Base-by-base conservation (phyloP, 2,888 invertebrate genomes). In the Orchesellides sinensis region DNA sequence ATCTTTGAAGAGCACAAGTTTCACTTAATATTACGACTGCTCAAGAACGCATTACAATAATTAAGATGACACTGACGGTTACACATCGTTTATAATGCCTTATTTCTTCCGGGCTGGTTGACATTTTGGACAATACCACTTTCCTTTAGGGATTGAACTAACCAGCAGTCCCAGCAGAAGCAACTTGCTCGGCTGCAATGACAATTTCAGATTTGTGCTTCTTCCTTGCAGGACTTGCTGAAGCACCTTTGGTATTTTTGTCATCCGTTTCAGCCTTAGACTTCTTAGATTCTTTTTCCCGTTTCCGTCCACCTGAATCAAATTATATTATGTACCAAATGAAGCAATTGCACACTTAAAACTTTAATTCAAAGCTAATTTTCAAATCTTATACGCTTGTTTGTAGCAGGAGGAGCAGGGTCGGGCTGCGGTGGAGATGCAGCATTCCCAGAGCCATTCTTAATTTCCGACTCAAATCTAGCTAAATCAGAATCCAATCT, bases 51-150 rank as follows among this genome's bases (percentile, higher is more conserved):
- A n/a, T n/a, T n/a, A n/a, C n/a, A n/a, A n/a, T n/a, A n/a, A n/a
- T n/a, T n/a, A n/a, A n/a, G n/a, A n/a, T n/a, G n/a, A n/a, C n/a
- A 40, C 40, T 40, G 40, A 40, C 40, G 32, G 10, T 5, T 32
- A 32, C n/a, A n/a, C n/a, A n/a, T n/a, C n/a, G n/a, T n/a, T n/a
- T n/a, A 40, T 40, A n/a, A 8, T 25, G 25, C 14, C 10, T 40
- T 95, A 95, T 90, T 95, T 95, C 90, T 95, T 95, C 85, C 95
- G 91, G 89, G 95, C 95, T 25, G 90, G 90, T 73, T 89, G 90
- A 87, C 98, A 98, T 90, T 96, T 96, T 10, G 97, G 97, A 91
- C 98, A 98, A 90, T 95, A 98, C 96, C 97, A 97, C 90, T 96
- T 96, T 40, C 97, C 97, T 91, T 97, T 98, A 0, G 97, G 98